Base-by-base conservation (phyloP, 2,888 invertebrate species). In the Podabrus alpinus region DNA sequence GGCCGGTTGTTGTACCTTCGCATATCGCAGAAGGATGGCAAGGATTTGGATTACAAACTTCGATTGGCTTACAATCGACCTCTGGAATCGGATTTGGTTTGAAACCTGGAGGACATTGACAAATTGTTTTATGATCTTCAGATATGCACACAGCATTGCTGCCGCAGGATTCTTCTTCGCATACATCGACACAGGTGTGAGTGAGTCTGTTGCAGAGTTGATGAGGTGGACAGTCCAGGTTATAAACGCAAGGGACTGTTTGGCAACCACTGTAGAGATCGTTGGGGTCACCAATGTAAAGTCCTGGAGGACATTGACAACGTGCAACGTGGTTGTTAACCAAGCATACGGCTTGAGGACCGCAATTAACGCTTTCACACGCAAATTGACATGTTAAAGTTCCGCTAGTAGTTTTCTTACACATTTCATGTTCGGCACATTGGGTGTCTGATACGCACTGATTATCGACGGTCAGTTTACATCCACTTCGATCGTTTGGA, bases 401-500 rank as follows among this genome's bases (percentile, higher is more conserved):
- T 66, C 92, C 92, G 9, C 88, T 89, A 1, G 86, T 80, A 3
- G 89, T 89, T 80, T 89, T 89, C 83, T 91, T 90, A 85, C 97
- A 97, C 15, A 92, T 91, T 84, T 96, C 94, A 78, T 92, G 93
- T 88, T 96, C 96, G 25, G 93, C 88, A 83, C 97, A 97, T 85
- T 96, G 94, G 29, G 92, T 93, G 86, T 96, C 94, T 61, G 92
- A 92, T 13, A 89, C 89, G 83, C 97, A 97, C 85, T 93, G 91
- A 82, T 96, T 93, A 85, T 92, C 93, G 15, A 92, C 89, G 1
- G 93, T 86, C 13, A 91, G 91, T 80, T 92, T 90, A 83, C 97
- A 97, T n/a, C 97, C 97, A 79, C 93, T 93, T 19, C 97, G 91
- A 84, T 96, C 95, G 83, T 95, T 95, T 15, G 97, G 95, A 88